Conservation (phyloP, 2,888 invertebrate genomes). For the Cyclophora albipunctata region DNA sequence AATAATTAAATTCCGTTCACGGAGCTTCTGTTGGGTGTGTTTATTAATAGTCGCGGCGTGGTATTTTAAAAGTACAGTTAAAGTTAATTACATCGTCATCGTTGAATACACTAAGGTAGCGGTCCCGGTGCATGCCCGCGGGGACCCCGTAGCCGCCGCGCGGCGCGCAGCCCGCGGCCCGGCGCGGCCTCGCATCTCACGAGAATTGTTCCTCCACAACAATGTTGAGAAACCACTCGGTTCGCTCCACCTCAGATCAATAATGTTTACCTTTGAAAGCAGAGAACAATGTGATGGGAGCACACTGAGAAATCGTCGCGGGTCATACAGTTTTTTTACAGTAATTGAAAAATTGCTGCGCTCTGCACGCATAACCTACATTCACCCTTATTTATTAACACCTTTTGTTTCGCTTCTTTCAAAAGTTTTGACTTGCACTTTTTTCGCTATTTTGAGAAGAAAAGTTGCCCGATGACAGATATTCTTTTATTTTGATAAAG, state of each 20-base stretch:
- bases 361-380: not conserved
- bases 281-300: slow-evolving; percentile 63
- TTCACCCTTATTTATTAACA: not conserved
- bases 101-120: slow-evolving; percentile 27
- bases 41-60: slow-evolving; percentile 24
- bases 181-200: slow-evolving; percentile 34
- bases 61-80: slow-evolving; percentile 23
- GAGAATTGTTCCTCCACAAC: slow-evolving; percentile 40
- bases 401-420: too few species aligned
- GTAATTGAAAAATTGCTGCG: slow-evolving; percentile 1
- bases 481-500: slow-evolving; percentile 21
- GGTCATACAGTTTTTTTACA: slow-evolving; percentile 40
- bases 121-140: slow-evolving; percentile 22
- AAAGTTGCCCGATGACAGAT: too few species aligned
- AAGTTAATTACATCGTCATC: slow-evolving; percentile 52
- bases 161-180: not conserved
- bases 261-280: slow-evolving; percentile 52
- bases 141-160: slow-evolving; percentile 12
- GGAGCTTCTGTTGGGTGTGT: slow-evolving; percentile 40
- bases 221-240: slow-evolving; percentile 58
- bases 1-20: slow-evolving; percentile 52
- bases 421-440: too few species aligned
- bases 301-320: slow-evolving; percentile 48
- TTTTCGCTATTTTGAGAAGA: too few species aligned
- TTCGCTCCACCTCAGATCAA: slow-evolving; percentile 36